A percentile compares a stretch with the other conserved stretches of the same genome.
Evolutionary conservation across 2,888 invertebrate species (phyloP).

Genomic region (Dilophus febrilis): DNA sequence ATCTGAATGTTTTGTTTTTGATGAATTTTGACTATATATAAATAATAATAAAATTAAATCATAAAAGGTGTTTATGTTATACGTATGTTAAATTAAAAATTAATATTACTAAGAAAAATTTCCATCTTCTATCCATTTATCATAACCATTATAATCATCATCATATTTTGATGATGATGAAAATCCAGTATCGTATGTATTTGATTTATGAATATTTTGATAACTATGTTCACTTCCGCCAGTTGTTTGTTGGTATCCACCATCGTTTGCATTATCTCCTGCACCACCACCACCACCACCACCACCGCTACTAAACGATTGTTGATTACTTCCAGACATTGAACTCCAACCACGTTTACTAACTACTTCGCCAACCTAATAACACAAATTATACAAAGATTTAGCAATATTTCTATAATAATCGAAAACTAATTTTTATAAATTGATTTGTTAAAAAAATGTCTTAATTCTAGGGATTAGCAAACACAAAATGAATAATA

Average conservation of each 20-base stretch:
- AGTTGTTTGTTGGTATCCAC: conserved; percentile 22
- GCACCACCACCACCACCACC: conserved; percentile 21
- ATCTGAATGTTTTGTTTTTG: conserved; percentile 10
- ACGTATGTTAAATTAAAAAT: conserved; percentile 2
- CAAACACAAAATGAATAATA: conserved; percentile 6
- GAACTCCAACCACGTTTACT: conserved; percentile 50
- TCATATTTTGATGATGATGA: conserved; percentile 10
- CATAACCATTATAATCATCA: conserved; percentile 20
- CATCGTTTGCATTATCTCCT: conserved; percentile 21
- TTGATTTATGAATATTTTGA: conserved; percentile 6
- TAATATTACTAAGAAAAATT: conserved; percentile 9
- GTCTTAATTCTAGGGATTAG: not conserved
- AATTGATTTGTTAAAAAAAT: not conserved
- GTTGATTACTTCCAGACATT: conserved; percentile 35
- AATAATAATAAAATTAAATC: not conserved
- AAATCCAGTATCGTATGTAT: not conserved
- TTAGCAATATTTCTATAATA: not conserved
- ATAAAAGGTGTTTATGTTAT: not conserved
- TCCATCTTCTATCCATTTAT: conserved; percentile 19
- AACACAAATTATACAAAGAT: conserved; percentile 4
- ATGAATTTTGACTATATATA: conserved; percentile 1
- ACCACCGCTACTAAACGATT: conserved; percentile 23
- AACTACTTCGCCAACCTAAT: conserved; percentile 47
- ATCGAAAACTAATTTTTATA: not conserved
- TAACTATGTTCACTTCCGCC: conserved; percentile 9